Percentiles rank a stretch among this genome's conserved stretches.
Evolutionary conservation across 2,113 vertebrate genomes (phyloP).

Genomic region (Hippocampus zosterae): DNA sequence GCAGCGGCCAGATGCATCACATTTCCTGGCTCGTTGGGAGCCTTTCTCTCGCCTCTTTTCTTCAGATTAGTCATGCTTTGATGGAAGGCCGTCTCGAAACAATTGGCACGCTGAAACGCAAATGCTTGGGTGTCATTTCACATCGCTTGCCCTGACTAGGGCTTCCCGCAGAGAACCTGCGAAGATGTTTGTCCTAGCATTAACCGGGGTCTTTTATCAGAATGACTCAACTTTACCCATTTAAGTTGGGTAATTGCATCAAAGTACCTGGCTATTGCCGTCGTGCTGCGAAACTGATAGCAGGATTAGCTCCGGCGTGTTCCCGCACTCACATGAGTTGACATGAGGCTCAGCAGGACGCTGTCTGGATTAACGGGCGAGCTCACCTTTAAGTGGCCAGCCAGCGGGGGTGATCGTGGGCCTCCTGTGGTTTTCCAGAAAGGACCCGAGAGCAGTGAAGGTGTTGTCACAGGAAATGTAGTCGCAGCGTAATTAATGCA

Average conservation of each 20-base stretch:
- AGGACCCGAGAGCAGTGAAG: not conserved
- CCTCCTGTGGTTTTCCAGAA: conserved; percentile 18
- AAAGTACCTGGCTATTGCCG: conserved; percentile 27
- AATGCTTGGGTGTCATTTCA: not conserved
- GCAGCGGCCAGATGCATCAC: conserved; percentile 65
- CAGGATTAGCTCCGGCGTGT: not conserved
- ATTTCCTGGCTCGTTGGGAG: conserved; percentile 74
- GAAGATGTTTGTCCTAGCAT: conserved; percentile 22
- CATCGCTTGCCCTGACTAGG: not conserved
- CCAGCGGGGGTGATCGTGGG: conserved; percentile 44
- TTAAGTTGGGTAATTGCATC: conserved; percentile 40
- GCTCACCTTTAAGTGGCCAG: conserved; percentile 29
- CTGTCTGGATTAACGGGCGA: conserved; percentile 34
- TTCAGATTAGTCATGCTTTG: conserved; percentile 70
- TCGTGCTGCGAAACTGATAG: not conserved
- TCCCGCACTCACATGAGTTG: conserved; percentile 1
- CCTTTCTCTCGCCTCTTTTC: conserved; percentile 30
- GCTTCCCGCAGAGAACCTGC: conserved; percentile 8
- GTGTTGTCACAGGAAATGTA: not conserved
- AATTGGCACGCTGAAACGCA: not conserved
- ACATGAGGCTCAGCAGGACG: conserved; percentile 17
- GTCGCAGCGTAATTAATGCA: not conserved
- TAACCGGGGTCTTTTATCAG: conserved; percentile 14
- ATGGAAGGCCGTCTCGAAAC: conserved; percentile 47
- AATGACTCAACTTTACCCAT: conserved; percentile 25